These are phyloP conservation scores for Phallusia fumigata DNA, from an alignment of 23 tunicate species.

Conservation along the genomic window DNA sequence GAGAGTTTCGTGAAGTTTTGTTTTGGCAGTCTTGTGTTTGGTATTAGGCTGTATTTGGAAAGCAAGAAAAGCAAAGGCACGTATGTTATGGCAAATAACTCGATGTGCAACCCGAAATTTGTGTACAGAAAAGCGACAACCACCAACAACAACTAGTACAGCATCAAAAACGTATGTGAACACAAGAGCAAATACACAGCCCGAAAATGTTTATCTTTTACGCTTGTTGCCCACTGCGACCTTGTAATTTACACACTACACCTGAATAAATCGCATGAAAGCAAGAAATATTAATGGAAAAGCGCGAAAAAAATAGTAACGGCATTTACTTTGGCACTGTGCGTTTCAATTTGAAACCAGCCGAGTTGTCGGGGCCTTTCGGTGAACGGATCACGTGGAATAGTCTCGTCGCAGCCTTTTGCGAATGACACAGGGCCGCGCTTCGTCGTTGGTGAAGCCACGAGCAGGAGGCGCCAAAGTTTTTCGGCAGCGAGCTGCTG, in stretches of 20 bases:
- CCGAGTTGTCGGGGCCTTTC: constrained; percentile 44
- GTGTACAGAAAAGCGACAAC: not conserved
- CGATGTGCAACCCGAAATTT: not conserved
- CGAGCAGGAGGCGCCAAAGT: constrained; percentile 15
- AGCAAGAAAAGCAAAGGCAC: not conserved
- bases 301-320: not conserved
- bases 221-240: no score
- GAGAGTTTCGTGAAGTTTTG: no score
- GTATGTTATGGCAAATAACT: constrained; percentile 7
- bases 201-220: not conserved
- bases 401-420: constrained; percentile 1
- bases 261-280: not conserved
- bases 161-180: not conserved
- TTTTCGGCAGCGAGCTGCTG: constrained; percentile 21
- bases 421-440: constrained; percentile 1
- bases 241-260: not conserved
- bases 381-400: constrained; percentile 46
- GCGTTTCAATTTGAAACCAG: constrained; percentile 14
- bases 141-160: not conserved
- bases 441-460: not conserved
- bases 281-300: not conserved
- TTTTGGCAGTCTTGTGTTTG: not conserved
- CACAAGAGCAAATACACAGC: not conserved
- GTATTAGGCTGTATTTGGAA: not conserved
- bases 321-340: not conserved